Percentiles rank a stretch among this genome's conserved stretches.
Evolutionary conservation across 2,113 vertebrate genomes (phyloP).

Genomic region (Lepidothrix coronata): DNA sequence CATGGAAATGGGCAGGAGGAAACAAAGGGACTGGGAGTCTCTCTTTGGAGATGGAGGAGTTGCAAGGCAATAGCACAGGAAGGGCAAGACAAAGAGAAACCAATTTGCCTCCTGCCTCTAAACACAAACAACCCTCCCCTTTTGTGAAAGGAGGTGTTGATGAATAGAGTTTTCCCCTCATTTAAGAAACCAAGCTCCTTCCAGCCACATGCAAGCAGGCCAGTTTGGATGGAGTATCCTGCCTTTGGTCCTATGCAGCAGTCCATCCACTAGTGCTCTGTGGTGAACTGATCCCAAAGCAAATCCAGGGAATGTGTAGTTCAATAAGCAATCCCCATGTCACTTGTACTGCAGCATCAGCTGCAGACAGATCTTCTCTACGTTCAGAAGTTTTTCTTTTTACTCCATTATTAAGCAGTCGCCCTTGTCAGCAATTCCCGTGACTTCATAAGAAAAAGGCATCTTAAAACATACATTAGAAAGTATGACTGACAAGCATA

Average conservation of each 20-base stretch:
- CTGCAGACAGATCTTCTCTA: background rate
- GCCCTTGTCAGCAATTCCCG: background rate
- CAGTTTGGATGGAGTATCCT: background rate
- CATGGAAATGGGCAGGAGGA: conserved; percentile 57
- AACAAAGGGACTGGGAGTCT: conserved; percentile 19
- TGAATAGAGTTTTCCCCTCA: background rate
- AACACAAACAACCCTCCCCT: background rate
- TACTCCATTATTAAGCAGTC: conserved; percentile 17
- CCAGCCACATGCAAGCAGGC: background rate
- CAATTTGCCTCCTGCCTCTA: conserved; percentile 4
- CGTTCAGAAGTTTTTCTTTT: background rate
- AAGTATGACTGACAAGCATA: conserved; percentile 30
- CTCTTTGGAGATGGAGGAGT: background rate
- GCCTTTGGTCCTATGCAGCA: background rate
- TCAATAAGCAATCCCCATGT: background rate
- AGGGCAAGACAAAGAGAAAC: conserved; percentile 25
- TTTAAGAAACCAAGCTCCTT: background rate
- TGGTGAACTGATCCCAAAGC: background rate
- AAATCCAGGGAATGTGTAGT: background rate
- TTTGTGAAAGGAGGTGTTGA: background rate
- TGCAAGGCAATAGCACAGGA: background rate
- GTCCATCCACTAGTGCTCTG: background rate
- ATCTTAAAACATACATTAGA: conserved; percentile 16
- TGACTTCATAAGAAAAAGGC: conserved; percentile 6
- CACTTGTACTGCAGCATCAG: background rate